These are phyloP conservation scores for Rhinogobio ventralis DNA, from an alignment of 2,797 vertebrate genomes.

Conservation along the genomic window DNA sequence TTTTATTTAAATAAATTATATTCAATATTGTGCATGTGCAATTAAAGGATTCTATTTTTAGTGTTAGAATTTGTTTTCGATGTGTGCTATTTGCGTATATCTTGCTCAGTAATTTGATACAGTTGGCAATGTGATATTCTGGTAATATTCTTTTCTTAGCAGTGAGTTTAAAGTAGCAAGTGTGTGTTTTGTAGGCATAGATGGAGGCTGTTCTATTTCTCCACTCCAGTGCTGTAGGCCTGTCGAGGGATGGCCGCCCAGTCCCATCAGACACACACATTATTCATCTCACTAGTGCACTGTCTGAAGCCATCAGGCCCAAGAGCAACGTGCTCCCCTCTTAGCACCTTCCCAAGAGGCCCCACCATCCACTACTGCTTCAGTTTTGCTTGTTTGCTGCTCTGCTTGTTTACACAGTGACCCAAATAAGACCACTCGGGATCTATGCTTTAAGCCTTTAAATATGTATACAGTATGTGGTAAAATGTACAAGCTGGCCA, in stretches of 20 bases:
- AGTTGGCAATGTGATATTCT: background rate
- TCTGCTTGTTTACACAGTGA: constrained; percentile 75
- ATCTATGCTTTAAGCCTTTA: constrained; percentile 38
- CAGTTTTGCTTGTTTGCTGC: constrained; percentile 48
- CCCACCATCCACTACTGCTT: constrained; percentile 51
- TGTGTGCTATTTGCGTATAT: constrained; percentile 32
- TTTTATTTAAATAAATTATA: background rate
- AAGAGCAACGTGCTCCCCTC: constrained; percentile 53
- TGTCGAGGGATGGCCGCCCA: constrained; percentile 59
- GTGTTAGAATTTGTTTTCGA: background rate
- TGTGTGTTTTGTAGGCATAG: constrained; percentile 49
- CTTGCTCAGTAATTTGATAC: constrained; percentile 22
- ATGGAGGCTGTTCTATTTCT: constrained; percentile 47
- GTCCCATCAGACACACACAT: constrained; percentile 70
- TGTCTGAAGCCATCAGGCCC: constrained; percentile 60
- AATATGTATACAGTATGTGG: constrained; percentile 44
- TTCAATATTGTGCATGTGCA: constrained; percentile 2
- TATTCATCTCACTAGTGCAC: constrained; percentile 74
- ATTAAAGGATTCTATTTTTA: background rate
- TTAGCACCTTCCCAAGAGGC: constrained; percentile 54
- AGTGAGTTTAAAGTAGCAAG: constrained; percentile 22
- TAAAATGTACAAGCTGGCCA: constrained; percentile 37
- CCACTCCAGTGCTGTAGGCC: constrained; percentile 45
- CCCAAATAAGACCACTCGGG: constrained; percentile 72
- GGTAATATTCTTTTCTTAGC: constrained; percentile 38